Conservation (phyloP, 2,888 invertebrate genomes). For the Melikaiella ostensackeni region DNA sequence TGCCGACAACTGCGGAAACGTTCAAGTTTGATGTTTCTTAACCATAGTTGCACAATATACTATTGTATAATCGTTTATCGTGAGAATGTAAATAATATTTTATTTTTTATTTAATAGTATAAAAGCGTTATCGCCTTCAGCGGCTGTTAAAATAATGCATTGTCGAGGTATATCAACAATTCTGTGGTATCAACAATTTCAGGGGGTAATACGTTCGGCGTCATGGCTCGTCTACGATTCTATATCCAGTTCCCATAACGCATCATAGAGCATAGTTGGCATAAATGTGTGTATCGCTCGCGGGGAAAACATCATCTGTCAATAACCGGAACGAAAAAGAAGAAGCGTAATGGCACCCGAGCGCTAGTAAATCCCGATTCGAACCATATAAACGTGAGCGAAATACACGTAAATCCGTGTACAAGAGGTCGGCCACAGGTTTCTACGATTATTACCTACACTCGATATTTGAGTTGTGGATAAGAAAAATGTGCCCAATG, state of each 20-base stretch:
- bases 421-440: slow-evolving; percentile 36
- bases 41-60: too few relatives aligned
- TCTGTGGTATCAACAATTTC: slow-evolving; percentile 37
- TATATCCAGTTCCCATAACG: slow-evolving; percentile 37
- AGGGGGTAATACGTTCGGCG: slow-evolving; percentile 30
- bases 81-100: background rate
- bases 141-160: background rate
- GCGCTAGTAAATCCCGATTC: slow-evolving; percentile 42
- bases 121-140: background rate
- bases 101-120: background rate
- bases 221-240: slow-evolving; percentile 38
- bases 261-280: slow-evolving; percentile 32
- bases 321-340: slow-evolving; percentile 59
- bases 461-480: slow-evolving; percentile 9
- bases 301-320: slow-evolving; percentile 64
- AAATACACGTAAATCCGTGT: slow-evolving; percentile 37
- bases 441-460: slow-evolving; percentile 28
- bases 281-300: slow-evolving; percentile 53
- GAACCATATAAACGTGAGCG: slow-evolving; percentile 29
- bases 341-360: slow-evolving; percentile 53
- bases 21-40: too few relatives aligned
- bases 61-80: too few relatives aligned
- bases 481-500: slow-evolving; percentile 19
- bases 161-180: slow-evolving; percentile 18
- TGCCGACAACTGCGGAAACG: too few relatives aligned